phyloP scores from a whole-genome alignment of 1,140 invertebrate species.

The Drosophila chauvacae region DNA sequence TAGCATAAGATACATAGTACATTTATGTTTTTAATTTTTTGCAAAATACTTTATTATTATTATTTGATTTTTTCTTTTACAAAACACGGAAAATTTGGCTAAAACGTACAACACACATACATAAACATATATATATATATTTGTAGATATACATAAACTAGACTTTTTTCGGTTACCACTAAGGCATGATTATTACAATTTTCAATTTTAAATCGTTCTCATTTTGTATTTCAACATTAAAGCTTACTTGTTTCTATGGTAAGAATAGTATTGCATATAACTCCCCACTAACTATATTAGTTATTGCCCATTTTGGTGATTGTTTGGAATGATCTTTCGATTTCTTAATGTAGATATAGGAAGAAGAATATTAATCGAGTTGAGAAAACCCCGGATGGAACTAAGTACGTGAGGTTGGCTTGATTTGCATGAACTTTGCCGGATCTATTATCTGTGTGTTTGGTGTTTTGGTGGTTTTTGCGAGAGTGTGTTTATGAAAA shows the following conservation, averaged over 20 bases:
- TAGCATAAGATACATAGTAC: constrained; percentile 56
- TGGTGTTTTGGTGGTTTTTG: constrained; percentile 6
- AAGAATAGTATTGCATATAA: constrained; percentile 58
- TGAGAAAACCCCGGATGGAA: constrained; percentile 28
- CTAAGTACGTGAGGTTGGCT: constrained; percentile 54
- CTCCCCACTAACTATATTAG: constrained; percentile 56
- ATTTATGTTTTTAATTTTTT: constrained; percentile 27
- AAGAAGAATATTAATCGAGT: constrained; percentile 42
- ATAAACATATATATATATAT: constrained; percentile 68
- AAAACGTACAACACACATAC: constrained; percentile 78
- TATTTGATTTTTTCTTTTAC: constrained; percentile 59
- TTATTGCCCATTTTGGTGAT: constrained; percentile 68
- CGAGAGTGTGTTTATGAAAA: constrained; percentile 37
- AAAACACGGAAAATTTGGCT: constrained; percentile 80
- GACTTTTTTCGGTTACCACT: constrained; percentile 68
- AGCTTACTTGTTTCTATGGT: constrained; percentile 67
- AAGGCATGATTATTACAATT: constrained; percentile 63
- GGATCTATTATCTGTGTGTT: constrained; percentile 37
- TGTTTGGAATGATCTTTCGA: constrained; percentile 67
- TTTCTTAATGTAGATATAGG: constrained; percentile 36
- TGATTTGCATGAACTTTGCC: constrained; percentile 75
- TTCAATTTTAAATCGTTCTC: constrained; percentile 48
- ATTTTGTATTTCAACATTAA: constrained; percentile 50
- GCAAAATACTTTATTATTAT: constrained; percentile 62
- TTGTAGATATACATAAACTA: constrained; percentile 64